Percentiles rank a stretch among this genome's conserved stretches.
Evolutionary conservation across 2,888 invertebrate genomes (phyloP).

Genomic region (Hypomecis punctinalis): DNA sequence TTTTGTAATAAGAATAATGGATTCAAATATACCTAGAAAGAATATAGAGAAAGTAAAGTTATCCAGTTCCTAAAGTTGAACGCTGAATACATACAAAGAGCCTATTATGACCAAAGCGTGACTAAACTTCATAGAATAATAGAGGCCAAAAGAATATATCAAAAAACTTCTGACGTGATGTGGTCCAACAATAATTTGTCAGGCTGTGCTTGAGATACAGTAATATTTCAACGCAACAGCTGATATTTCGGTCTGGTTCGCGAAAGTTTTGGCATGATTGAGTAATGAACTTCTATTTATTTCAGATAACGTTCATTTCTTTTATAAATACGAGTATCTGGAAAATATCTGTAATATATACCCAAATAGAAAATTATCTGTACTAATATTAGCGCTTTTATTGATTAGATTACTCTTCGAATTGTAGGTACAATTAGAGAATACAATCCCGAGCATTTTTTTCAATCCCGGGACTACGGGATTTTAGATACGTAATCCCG

Average conservation of each 20-base stretch:
- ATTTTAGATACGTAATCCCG: too few relatives aligned
- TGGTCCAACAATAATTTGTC: slow-evolving; percentile 16
- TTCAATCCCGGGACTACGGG: too few relatives aligned
- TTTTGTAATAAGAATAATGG: too few relatives aligned
- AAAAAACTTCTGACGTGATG: slow-evolving; percentile 22
- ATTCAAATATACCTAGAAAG: background rate
- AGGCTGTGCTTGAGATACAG: slow-evolving; percentile 11
- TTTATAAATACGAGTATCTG: too few relatives aligned
- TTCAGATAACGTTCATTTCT: background rate
- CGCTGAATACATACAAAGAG: slow-evolving; percentile 8
- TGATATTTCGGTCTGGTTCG: slow-evolving; percentile 12
- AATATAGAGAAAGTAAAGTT: slow-evolving; percentile 5
- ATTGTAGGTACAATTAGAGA: too few relatives aligned
- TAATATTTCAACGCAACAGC: slow-evolving; percentile 24
- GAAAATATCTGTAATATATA: too few relatives aligned
- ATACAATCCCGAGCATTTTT: too few relatives aligned
- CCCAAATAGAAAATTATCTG: too few relatives aligned
- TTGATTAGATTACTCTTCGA: too few relatives aligned
- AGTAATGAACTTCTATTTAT: slow-evolving; percentile 14
- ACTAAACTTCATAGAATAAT: slow-evolving; percentile 17
- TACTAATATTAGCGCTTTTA: too few relatives aligned
- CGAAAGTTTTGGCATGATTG: slow-evolving; percentile 26
- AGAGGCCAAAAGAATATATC: slow-evolving; percentile 20
- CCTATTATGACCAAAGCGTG: slow-evolving; percentile 23
- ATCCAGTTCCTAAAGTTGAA: slow-evolving; percentile 3